These are phyloP conservation scores for Syngnathus typhle DNA, from an alignment of 2,113 vertebrate species.

Conservation along the genomic window DNA sequence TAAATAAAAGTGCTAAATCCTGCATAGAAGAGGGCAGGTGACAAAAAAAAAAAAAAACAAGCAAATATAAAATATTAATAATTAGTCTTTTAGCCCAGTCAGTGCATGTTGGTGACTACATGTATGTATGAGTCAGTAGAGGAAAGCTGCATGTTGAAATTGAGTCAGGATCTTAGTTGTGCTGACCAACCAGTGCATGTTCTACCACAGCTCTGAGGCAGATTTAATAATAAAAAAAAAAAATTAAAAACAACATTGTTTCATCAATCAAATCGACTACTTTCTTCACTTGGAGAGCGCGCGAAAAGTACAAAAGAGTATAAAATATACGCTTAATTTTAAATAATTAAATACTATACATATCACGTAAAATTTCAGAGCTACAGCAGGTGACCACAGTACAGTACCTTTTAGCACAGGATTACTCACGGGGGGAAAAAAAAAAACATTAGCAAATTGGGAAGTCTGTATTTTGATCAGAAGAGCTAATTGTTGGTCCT, in stretches of 20 bases:
- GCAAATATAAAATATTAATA: constrained; percentile 3
- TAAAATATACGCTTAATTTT: constrained; percentile 71
- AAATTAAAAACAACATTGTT: constrained; percentile 13
- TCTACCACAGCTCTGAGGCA: constrained; percentile 10
- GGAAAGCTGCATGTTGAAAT: not conserved
- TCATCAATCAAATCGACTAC: not conserved
- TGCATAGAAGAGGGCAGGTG: not conserved
- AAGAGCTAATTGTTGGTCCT: constrained; percentile 36
- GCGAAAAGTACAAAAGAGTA: constrained; percentile 51
- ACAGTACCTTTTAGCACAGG: constrained; percentile 36
- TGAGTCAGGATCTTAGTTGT: not conserved
- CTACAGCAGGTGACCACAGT: constrained; percentile 52
- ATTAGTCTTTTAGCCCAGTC: constrained; percentile 16
- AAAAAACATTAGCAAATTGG: constrained; percentile 27
- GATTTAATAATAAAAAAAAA: not conserved
- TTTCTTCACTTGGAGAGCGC: constrained; percentile 46
- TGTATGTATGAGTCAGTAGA: not conserved
- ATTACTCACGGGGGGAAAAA: constrained; percentile 20
- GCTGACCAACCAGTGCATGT: constrained; percentile 3
- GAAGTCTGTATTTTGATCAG: constrained; percentile 5
- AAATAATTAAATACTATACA: constrained; percentile 77
- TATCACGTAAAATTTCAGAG: constrained; percentile 53
- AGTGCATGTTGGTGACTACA: constrained; percentile 17
- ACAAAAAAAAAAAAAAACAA: not conserved
- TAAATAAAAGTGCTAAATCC: constrained; percentile 37